Evolutionary conservation across 2,888 invertebrate species (phyloP), one percentile per base, ranked within the genome.

Genomic region (Acleris sparsana): DNA sequence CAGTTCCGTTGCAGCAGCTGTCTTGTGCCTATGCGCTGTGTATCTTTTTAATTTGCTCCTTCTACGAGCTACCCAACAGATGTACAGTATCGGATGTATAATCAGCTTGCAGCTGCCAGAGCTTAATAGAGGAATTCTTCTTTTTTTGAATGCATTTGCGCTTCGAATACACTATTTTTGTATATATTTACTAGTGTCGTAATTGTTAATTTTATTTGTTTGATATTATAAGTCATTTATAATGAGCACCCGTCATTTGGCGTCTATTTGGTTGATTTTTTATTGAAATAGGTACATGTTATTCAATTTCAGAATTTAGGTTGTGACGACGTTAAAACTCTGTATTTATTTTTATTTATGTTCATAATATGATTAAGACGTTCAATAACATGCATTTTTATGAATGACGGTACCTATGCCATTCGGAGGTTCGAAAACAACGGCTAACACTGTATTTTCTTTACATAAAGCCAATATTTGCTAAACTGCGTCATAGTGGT

Each of bases 401-500:
- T 11, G 3, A 33, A 33, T 33, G 9, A 13, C 39, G 39, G 39
- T 3, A 11, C 39, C 39, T 0, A 13, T 39, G 5, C 13, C 39
- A 39, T 39, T 1, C n/a, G 3, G 3, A 39, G 0, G 39, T 4
- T 39, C 13, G 39, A 39, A 13, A 13, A 39, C 39, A 4, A 39
- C 13, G 1, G 33, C 39, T 39, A 13, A 4, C 13, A 39, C 13
- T 11, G 13, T 39, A 13, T 39, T 39, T 13, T 13, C 39, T 39
- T 39, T 11, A 11, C 33, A 33, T 33, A 25, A 64, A 22, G 20
- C 53, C 46, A 48, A 43, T 70, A 67, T 73, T 64, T 71, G 63
- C 62, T 75, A 75, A 71, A 78, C 78, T 79, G 78, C 76, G 78
- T 80, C 81, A 77, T 73, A 76, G 69, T 70, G 71, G 69, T 71